Base-by-base conservation (phyloP, 1,140 invertebrate genomes). In the Penaeus chinensis region DNA sequence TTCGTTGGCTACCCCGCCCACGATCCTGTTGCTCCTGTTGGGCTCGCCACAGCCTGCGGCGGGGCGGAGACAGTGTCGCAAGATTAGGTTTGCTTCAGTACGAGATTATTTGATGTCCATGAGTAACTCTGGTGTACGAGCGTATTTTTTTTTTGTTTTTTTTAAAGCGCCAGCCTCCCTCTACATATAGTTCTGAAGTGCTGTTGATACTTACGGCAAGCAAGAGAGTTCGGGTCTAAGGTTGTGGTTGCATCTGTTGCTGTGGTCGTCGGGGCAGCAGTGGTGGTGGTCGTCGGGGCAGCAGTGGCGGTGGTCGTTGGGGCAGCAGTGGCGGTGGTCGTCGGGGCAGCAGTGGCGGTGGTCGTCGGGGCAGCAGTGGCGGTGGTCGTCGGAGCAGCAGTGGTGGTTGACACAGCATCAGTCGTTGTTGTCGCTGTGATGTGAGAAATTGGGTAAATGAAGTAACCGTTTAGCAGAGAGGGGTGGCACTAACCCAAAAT, bases 11-110 rank as follows among this genome's bases (percentile, higher is more conserved):
- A 42, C n/a, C 18, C 82, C 82, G 16, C 82, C 82, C 20, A 83
- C 82, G 62, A 83, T 83, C 20, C 61, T 66, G 37, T 16, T 63
- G 22, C 24, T 27, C 54, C 63, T 61, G 65, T 65, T 65, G 5
- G 82, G 66, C 7, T 7, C n/a, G 22, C 82, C 82, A 84, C 4
- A 92, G 16, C 27, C 47, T 42, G 82, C 2, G 22, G 42, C 5
- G 42, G 5, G 5, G n/a, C 5, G 71, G 42, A 32, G 71, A 4
- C 18, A 54, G 10, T 54, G 5, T 2, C 54, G 54, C 10, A 2
- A 54, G 7, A 2, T 16, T 54, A 54, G 11, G 10, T 54, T 16
- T 54, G 0, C 11, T 8, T 54, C 16, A 16, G 54, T 8, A 42
- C 1, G 54, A 54, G 5, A 10, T 54, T 54, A 42, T 54, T 54